Evolutionary conservation across 30 jellyfish, hydroid and myxozoan genomes (phyloP), one percentile per base, ranked within the genome.

Genomic region (Aurelia aurita): DNA sequence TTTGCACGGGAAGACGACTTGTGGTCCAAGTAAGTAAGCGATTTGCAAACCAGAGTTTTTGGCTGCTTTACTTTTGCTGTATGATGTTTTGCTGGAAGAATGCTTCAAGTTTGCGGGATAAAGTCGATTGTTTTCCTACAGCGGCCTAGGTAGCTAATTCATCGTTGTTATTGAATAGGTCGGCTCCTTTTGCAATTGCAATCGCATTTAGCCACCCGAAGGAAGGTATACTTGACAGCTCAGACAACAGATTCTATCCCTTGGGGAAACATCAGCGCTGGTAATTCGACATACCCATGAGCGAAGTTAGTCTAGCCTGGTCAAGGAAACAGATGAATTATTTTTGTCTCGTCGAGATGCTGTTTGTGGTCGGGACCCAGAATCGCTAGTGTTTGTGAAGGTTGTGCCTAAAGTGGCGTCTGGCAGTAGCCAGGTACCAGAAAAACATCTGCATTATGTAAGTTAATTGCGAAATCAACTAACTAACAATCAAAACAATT

Each of bases 51-150:
- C 45, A 57, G 51, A 55, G 76, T 39, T 34, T 26, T 16, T 35
- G 39, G n/a, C 46, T 60, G 71, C 23, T 72, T 77, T 77, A 25
- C 78, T 15, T 47, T 60, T 59, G 79, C 68, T 49, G 46, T 77
- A 59, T 63, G 77, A 10, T 43, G 79, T 63, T 14, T 39, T 15
- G 7, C 9, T 15, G 80, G 71, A 53, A 77, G 46, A 77, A 59
- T 77, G 76, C 88, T 61, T 77, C 88, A 15, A 77, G 79, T 77
- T 77, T 77, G 88, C 88, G 88, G 88, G 88, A 77, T 77, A 77
- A 45, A 60, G 29, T 39, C 78, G 71, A 58, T 77, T 59, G 78
- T 77, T 77, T 77, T 61, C 55, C 72, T 31, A 34, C 79, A 53
- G 79, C 79, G 88, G 88, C 88, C 88, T 77, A 77, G 67, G 29